Evolutionary conservation across 2,888 invertebrate species (phyloP).

Genomic region (Rotaria magnacalcarata): DNA sequence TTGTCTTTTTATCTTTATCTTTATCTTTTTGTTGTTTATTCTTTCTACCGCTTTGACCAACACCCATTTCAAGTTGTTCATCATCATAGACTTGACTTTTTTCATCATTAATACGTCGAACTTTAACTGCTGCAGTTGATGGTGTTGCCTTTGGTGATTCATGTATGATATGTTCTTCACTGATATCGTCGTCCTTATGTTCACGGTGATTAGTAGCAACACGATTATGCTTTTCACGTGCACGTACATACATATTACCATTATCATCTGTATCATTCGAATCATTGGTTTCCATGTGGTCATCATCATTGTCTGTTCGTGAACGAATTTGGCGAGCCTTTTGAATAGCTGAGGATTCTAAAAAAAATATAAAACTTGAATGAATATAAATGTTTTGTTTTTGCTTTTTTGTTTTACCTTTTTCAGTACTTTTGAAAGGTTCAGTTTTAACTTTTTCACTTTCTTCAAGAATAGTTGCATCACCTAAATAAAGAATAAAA

Average conservation of each 20-base stretch:
- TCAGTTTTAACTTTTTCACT: slow-evolving; percentile 46
- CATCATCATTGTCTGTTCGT: neutral
- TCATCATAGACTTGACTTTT: slow-evolving; percentile 34
- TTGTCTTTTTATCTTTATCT: slow-evolving; percentile 37
- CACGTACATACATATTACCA: neutral
- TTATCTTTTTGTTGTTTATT: slow-evolving; percentile 42
- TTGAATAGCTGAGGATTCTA: neutral
- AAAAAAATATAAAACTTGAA: neutral
- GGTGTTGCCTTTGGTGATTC: slow-evolving; percentile 45
- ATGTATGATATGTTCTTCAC: slow-evolving; percentile 34
- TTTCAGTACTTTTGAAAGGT: slow-evolving; percentile 43
- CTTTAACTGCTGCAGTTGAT: slow-evolving; percentile 39
- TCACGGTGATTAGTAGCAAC: neutral
- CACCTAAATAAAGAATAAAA: neutral
- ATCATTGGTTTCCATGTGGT: neutral
- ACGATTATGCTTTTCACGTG: neutral
- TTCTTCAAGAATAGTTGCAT: slow-evolving; percentile 38
- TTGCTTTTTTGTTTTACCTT: neutral
- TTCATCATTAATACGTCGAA: slow-evolving; percentile 32
- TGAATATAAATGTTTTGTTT: too few species aligned
- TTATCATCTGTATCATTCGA: neutral
- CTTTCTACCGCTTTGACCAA: slow-evolving; percentile 15
- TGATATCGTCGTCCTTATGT: slow-evolving; percentile 13
- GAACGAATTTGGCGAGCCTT: neutral
- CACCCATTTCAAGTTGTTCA: slow-evolving; percentile 28